Conservation (phyloP, 2,113 vertebrate genomes). For the Ibidorhyncha struthersii region DNA sequence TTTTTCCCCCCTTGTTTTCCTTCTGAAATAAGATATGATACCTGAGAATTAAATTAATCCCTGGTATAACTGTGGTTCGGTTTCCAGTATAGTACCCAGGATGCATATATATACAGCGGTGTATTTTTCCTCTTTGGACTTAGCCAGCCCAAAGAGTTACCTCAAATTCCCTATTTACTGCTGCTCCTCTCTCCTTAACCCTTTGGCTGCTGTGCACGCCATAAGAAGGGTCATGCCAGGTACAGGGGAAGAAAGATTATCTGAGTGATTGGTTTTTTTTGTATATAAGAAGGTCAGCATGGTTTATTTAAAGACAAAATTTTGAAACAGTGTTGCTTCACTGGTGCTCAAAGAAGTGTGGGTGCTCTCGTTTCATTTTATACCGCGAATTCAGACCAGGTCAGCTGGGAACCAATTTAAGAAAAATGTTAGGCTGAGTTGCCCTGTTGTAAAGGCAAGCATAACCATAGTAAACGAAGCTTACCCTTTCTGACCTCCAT, state of each 20-base stretch:
- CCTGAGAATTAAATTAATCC: not conserved
- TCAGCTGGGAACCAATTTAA: not conserved
- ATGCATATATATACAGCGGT: accelerated
- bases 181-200: not conserved
- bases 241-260: not conserved
- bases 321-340: not conserved
- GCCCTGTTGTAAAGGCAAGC: not conserved
- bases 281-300: not conserved
- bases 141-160: not conserved
- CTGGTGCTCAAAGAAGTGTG: not conserved
- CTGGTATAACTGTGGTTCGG: not conserved
- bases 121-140: not conserved
- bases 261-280: no score
- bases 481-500: not conserved
- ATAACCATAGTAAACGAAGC: not conserved
- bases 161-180: accelerated
- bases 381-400: not conserved
- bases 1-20: not conserved
- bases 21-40: not conserved
- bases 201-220: not conserved
- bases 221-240: not conserved
- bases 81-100: not conserved
- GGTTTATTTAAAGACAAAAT: not conserved
- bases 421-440: not conserved
- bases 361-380: not conserved